These are phyloP conservation scores for Orchestes rusci DNA, from an alignment of 2,888 invertebrate species.

Conservation along the genomic window DNA sequence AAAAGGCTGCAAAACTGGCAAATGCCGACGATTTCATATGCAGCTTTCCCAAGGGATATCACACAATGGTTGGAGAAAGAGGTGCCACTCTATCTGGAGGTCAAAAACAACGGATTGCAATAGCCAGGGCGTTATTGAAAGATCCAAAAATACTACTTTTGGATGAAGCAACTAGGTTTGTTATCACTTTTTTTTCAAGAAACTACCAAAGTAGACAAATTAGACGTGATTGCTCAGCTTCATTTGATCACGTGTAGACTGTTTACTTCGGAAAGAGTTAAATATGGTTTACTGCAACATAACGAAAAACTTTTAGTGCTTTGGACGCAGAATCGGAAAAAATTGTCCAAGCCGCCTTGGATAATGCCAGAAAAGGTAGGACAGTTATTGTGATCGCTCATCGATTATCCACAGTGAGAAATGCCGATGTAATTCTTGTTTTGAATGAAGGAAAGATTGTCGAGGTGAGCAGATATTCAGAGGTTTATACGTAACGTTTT, in stretches of 20 bases:
- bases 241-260: too few relatives aligned
- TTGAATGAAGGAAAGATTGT: conserved; percentile 75
- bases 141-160: conserved; percentile 80
- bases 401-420: conserved; percentile 81
- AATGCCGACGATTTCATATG: conserved; percentile 89
- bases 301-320: conserved; percentile 75
- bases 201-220: too few relatives aligned
- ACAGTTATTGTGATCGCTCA: conserved; percentile 96
- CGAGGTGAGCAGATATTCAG: conserved; percentile 65
- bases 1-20: conserved; percentile 74
- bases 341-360: conserved; percentile 82
- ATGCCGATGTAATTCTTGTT: conserved; percentile 89
- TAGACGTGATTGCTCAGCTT: too few relatives aligned
- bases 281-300: too few relatives aligned
- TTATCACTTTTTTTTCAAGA: too few relatives aligned
- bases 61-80: conserved; percentile 82
- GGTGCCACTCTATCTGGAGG: conserved; percentile 91
- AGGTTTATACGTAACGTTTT: too few relatives aligned
- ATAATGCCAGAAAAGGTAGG: conserved; percentile 71
- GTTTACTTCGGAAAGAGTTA: too few relatives aligned
- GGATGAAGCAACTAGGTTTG: conserved; percentile 92
- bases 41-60: conserved; percentile 74
- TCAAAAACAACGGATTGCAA: conserved; percentile 91
- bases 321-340: conserved; percentile 89
- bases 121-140: conserved; percentile 88